Base-by-base conservation (phyloP, 2,797 vertebrate genomes). In the Cheirogaleus major region DNA sequence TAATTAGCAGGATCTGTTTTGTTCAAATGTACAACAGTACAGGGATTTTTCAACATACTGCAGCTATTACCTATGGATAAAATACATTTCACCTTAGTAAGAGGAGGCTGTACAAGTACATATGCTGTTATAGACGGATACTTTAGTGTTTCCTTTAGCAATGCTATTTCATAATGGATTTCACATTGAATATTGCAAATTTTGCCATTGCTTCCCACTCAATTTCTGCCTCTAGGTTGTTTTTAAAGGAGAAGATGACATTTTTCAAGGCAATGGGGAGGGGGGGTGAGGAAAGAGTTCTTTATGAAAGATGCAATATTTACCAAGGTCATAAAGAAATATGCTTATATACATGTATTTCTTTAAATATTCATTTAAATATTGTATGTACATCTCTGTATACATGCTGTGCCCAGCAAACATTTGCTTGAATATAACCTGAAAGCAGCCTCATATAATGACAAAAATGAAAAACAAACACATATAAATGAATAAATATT, bases 21-120 rank as follows among this genome's bases (percentile, higher is more conserved):
- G 76, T 93, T 96, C 75, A 89, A 96, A 90, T 50, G 90, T 91
- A 48, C 83, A 96, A 78, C 41, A 92, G 89, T 72, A 78, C 80
- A 90, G 78, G 78, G 65, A 73, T 38, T 92, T 91, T 96, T 97
- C 94, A 89, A 75, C 52, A 52, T 78, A 25, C 84, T 98, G 97
- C 97, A 98, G 97, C 97, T 98, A 95, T 97, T 98, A 97, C 94
- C 96, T 97, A 95, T 93, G 95, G 91, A 96, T 89, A 93, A 96
- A 93, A 96, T 85, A 96, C 89, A 98, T 98, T 98, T 96, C 95
- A 96, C 96, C 96, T 97, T 83, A 91, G 70, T 96, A 35, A 97
- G 83, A 96, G 6, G 88, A 96, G 69, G 65, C 76, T 43, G 57
- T 79, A 96, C 80, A 91, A 89, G 95, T 89, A 95, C 90, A 96